phyloP scores from a whole-genome alignment of 2,888 invertebrate species.

The Pyrgus malvae region DNA sequence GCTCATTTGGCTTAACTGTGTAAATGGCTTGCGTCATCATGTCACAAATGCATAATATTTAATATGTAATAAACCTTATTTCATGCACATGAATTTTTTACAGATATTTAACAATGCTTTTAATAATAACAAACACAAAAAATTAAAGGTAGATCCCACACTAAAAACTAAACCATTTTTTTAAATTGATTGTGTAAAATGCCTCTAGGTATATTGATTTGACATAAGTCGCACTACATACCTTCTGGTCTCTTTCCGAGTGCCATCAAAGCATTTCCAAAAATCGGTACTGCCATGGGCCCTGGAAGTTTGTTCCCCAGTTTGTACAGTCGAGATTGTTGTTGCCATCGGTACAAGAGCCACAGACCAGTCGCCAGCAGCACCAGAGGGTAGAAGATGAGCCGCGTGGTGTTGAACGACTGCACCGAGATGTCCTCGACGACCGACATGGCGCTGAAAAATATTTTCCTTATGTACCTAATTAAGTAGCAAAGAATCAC shows the following conservation, averaged over 20 bases:
- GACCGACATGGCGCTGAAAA: constrained; percentile 46
- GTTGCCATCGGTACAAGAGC: constrained; percentile 71
- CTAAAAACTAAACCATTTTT: no score
- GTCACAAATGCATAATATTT: no score
- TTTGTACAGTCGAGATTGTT: constrained; percentile 75
- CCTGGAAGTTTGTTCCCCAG: constrained; percentile 87
- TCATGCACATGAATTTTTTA: no score
- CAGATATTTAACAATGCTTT: no score
- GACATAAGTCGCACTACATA: constrained; percentile 55
- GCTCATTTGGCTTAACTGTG: no score
- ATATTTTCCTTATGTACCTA: not conserved
- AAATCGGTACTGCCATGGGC: constrained; percentile 83
- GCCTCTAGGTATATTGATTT: no score
- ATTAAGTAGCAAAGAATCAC: no score
- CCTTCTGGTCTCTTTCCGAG: constrained; percentile 83
- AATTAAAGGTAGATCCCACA: no score
- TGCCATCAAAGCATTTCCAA: constrained; percentile 86
- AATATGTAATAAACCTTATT: no score
- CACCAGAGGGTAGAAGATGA: constrained; percentile 57
- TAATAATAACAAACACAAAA: no score
- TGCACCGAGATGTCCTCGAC: constrained; percentile 37
- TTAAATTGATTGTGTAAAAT: no score
- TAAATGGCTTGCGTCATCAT: no score
- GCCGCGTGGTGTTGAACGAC: constrained; percentile 38
- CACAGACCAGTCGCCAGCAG: constrained; percentile 52